A percentile compares a stretch with the other conserved stretches of the same genome.
Conservation (phyloP, 2,797 vertebrate species). For the Pantherophis vulpinus region DNA sequence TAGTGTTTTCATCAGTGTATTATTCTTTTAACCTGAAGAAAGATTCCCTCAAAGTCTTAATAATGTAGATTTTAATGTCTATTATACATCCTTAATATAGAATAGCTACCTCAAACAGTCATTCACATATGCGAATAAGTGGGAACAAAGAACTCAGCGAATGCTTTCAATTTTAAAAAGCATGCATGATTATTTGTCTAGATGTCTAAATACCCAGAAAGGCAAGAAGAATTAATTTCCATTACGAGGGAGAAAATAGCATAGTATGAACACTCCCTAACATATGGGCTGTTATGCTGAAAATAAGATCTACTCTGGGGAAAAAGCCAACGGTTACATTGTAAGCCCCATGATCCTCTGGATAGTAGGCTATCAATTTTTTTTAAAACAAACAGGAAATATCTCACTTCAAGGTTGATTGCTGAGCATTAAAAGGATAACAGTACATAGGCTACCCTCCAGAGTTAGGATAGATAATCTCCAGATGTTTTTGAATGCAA, state of each 20-base stretch:
- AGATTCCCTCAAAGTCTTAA: not conserved
- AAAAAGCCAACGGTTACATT: not conserved
- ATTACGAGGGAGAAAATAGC: not conserved
- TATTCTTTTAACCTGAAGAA: not conserved
- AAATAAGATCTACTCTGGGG: not conserved
- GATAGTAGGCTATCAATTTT: not conserved
- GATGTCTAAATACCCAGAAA: not conserved
- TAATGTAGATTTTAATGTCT: not conserved
- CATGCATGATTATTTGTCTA: not conserved
- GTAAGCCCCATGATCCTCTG: not conserved
- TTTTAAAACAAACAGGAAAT: not conserved
- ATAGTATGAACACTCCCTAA: not conserved
- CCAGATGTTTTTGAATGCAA: not conserved
- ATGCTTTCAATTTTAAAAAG: not conserved
- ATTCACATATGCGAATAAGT: not conserved
- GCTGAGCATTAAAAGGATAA: not conserved
- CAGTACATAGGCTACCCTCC: not conserved
- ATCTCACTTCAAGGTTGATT: not conserved
- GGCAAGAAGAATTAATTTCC: not conserved
- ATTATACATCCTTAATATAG: not conserved
- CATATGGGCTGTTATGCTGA: not conserved
- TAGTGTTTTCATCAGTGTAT: not conserved
- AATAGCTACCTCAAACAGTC: not conserved
- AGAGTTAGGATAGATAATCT: not conserved
- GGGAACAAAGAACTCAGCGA: not conserved